phyloP scores from a whole-genome alignment of 2,797 vertebrate genomes.

The Acanthurus tractus region DNA sequence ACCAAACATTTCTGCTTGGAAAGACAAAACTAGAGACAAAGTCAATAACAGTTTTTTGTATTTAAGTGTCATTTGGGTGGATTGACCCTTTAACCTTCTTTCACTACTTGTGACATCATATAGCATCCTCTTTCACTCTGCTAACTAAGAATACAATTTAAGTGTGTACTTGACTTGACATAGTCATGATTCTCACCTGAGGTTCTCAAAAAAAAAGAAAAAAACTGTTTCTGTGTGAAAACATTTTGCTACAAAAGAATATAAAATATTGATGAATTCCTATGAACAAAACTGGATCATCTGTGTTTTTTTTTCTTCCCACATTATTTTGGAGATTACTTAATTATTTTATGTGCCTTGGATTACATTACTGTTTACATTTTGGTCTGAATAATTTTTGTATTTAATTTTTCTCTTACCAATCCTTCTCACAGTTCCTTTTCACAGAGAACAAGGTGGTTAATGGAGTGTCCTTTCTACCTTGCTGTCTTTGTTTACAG shows the following conservation, averaged over 20 bases:
- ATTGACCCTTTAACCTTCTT: slow-evolving; percentile 34
- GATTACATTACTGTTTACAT: slow-evolving; percentile 32
- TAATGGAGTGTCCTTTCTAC: slow-evolving; percentile 48
- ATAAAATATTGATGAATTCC: slow-evolving; percentile 85
- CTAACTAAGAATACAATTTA: slow-evolving; percentile 74
- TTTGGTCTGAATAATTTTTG: slow-evolving; percentile 11
- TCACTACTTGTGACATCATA: slow-evolving; percentile 52
- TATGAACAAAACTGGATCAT: slow-evolving; percentile 75
- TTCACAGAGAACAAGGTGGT: slow-evolving; percentile 8
- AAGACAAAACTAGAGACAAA: background rate
- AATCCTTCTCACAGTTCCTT: background rate
- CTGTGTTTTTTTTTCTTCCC: slow-evolving; percentile 71
- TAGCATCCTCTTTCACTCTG: slow-evolving; percentile 61
- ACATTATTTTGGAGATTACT: background rate
- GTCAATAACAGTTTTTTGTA: background rate
- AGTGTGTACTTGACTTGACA: slow-evolving; percentile 79
- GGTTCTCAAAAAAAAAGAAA: slow-evolving; percentile 82
- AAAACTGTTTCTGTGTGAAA: slow-evolving; percentile 88
- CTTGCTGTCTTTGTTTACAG: slow-evolving; percentile 53
- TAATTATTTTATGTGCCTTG: slow-evolving; percentile 8
- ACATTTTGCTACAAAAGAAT: slow-evolving; percentile 88
- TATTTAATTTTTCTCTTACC: background rate
- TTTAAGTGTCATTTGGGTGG: slow-evolving; percentile 21
- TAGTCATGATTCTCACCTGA: slow-evolving; percentile 89
- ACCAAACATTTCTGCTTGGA: background rate